These are phyloP conservation scores for Yasuhikotakia modesta DNA, from an alignment of 2,797 vertebrate species.

Conservation along the genomic window DNA sequence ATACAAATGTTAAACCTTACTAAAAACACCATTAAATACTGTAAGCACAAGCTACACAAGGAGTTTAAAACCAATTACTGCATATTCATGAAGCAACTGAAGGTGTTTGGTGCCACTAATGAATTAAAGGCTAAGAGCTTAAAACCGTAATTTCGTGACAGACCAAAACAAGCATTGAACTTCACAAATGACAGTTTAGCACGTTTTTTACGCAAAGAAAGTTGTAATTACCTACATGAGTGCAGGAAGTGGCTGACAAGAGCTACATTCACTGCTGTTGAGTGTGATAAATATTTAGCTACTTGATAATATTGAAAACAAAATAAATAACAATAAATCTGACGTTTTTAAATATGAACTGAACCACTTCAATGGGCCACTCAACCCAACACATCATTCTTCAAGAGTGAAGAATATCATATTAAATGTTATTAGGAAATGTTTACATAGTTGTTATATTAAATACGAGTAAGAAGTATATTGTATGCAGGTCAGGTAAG, in stretches of 20 bases:
- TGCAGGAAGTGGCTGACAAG: not conserved
- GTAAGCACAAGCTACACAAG: constrained; percentile 53
- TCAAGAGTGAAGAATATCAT: no score
- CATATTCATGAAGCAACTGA: constrained; percentile 53
- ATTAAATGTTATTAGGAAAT: no score
- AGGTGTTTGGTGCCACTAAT: constrained; percentile 44
- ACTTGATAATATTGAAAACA: no score
- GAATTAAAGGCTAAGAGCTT: constrained; percentile 42
- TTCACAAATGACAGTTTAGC: constrained; percentile 24
- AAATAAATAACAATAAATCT: no score
- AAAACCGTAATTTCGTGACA: constrained; percentile 38
- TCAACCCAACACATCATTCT: no score
- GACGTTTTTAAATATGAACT: no score
- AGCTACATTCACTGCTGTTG: not conserved
- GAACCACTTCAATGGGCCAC: no score
- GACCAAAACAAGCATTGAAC: constrained; percentile 6
- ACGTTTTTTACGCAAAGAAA: not conserved
- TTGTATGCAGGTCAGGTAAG: not conserved
- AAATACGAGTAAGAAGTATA: not conserved
- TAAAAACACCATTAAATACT: no score
- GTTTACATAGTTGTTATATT: not conserved
- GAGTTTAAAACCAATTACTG: constrained; percentile 59
- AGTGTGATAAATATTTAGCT: no score
- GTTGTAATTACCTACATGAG: constrained; percentile 22
- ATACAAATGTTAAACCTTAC: constrained; percentile 47